A percentile compares a stretch with the other conserved stretches of the same genome.
Evolutionary conservation across 2,113 vertebrate genomes (phyloP).

Genomic region (Clinocottus analis): DNA sequence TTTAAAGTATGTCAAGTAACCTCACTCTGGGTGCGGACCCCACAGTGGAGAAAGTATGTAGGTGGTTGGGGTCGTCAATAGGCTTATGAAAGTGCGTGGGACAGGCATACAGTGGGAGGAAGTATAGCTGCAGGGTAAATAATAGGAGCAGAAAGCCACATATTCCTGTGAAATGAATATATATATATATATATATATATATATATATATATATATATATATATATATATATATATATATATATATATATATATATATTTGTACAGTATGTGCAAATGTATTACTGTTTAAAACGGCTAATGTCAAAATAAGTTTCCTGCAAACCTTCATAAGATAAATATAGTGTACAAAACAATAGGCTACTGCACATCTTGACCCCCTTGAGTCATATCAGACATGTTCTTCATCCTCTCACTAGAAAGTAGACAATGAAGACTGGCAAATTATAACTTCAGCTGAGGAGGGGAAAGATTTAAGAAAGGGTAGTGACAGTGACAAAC

Average conservation of each 20-base stretch:
- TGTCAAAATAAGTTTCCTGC: neutral
- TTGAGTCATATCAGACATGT: conserved; percentile 4
- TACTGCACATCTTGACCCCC: neutral
- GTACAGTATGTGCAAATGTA: neutral
- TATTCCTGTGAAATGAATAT: neutral
- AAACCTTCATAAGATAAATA: conserved; percentile 7
- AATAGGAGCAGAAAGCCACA: conserved; percentile 14
- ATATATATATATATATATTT: neutral
- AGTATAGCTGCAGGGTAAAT: conserved; percentile 29
- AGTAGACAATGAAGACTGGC: neutral
- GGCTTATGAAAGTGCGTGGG: neutral
- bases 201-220: neutral
- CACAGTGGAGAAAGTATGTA: neutral
- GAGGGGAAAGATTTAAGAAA: conserved; percentile 23
- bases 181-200: neutral
- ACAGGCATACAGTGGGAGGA: conserved; percentile 26
- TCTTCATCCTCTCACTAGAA: neutral
- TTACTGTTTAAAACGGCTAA: neutral
- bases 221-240: too few species aligned
- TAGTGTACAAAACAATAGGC: neutral
- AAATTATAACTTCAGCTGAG: neutral
- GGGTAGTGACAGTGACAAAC: conserved; percentile 27
- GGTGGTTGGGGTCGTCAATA: neutral
- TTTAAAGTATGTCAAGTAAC: neutral
- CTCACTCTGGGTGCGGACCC: neutral